Conservation (phyloP, 1,140 invertebrate genomes). For the Megalopta genalis region DNA sequence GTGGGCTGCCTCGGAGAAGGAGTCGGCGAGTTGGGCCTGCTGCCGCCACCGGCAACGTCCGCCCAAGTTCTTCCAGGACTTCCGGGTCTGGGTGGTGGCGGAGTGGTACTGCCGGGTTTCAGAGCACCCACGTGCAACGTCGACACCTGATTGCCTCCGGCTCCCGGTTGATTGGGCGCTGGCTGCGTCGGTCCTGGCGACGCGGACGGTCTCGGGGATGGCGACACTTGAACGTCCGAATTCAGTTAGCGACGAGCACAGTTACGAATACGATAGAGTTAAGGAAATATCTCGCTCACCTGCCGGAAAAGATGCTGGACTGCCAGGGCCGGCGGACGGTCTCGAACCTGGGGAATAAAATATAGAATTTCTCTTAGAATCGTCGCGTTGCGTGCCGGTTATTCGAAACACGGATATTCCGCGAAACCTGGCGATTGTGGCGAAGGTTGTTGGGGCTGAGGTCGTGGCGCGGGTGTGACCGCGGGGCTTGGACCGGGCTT, state of each 20-base stretch:
- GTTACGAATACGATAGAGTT: neutral
- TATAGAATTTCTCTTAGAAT: neutral
- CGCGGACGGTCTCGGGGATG: neutral
- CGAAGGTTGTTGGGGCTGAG: slow-evolving; percentile 9
- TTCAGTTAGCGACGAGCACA: neutral
- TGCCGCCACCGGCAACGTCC: slow-evolving; percentile 62
- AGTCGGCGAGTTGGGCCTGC: slow-evolving; percentile 60
- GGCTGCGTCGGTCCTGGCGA: slow-evolving; percentile 19
- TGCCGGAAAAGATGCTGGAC: neutral
- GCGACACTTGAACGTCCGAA: neutral
- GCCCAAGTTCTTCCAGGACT: slow-evolving; percentile 64
- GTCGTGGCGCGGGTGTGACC: neutral
- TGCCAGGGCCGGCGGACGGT: neutral
- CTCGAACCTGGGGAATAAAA: slow-evolving; percentile 5
- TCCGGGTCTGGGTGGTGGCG: slow-evolving; percentile 18
- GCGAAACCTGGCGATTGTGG: slow-evolving; percentile 18
- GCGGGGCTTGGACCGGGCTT: too few relatives aligned
- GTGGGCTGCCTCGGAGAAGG: slow-evolving; percentile 49
- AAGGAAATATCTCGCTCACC: neutral
- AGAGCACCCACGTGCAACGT: slow-evolving; percentile 32
- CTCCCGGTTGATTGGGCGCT: neutral
- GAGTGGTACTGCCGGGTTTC: slow-evolving; percentile 16
- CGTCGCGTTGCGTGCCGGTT: neutral
- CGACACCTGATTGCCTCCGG: slow-evolving; percentile 39
- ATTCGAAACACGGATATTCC: neutral